A percentile compares a stretch with the other conserved stretches of the same genome.
Conservation (phyloP, 2,888 invertebrate species). For the Mactromeris polynyma region DNA sequence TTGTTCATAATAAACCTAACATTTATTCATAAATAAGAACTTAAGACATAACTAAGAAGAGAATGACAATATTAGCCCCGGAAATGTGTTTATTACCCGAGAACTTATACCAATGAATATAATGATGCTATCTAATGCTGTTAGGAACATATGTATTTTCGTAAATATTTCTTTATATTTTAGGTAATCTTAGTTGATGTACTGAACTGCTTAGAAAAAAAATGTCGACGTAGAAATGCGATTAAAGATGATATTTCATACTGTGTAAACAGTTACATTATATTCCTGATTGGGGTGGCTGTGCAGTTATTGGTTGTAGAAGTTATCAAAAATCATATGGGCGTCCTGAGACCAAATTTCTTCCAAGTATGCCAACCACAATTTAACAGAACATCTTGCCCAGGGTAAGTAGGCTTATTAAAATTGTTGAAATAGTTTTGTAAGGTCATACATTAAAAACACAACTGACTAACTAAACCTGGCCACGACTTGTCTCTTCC, state of each 20-base stretch:
- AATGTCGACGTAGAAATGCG: constrained; percentile 38
- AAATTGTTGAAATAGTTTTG: too few relatives aligned
- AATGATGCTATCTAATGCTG: too few relatives aligned
- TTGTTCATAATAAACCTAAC: too few relatives aligned
- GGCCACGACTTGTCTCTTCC: too few relatives aligned
- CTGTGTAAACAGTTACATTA: constrained; percentile 58
- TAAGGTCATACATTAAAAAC: too few relatives aligned
- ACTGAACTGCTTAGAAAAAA: constrained; percentile 50
- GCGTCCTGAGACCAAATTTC: constrained; percentile 97
- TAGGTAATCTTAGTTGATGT: constrained; percentile 46
- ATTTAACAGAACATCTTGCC: constrained; percentile 59
- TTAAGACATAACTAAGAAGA: too few relatives aligned
- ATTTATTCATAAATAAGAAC: too few relatives aligned
- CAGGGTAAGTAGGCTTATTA: constrained; percentile 47
- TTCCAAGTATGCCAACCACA: constrained; percentile 94
- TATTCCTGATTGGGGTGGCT: constrained; percentile 94
- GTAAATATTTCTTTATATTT: neutral
- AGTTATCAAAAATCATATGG: constrained; percentile 96
- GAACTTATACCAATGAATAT: too few relatives aligned
- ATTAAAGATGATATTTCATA: constrained; percentile 30
- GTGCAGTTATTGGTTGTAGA: constrained; percentile 95
- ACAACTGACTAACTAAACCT: too few relatives aligned
- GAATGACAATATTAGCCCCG: too few relatives aligned
- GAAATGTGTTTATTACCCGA: too few relatives aligned
- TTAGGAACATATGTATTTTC: neutral